These are phyloP conservation scores for Chromoteleia sp. DNA, from an alignment of 2,888 invertebrate genomes.

Conservation along the genomic window DNA sequence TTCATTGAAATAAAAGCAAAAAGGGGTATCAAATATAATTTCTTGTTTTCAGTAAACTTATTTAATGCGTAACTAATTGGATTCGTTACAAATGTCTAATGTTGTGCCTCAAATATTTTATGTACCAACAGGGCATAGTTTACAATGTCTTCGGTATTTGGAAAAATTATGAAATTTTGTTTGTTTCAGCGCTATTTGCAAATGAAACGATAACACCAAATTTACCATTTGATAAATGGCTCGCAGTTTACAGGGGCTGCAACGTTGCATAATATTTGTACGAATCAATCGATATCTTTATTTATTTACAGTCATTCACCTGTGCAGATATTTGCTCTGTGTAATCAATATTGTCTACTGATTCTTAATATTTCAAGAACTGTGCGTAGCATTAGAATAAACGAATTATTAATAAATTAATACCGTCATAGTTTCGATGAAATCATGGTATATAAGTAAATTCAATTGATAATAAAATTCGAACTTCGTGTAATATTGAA, in stretches of 20 bases:
- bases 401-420: background rate
- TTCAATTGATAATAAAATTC: too few relatives aligned
- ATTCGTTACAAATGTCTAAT: too few relatives aligned
- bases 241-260: conserved; percentile 8
- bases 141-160: conserved; percentile 13
- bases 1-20: background rate
- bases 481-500: too few relatives aligned
- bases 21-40: too few relatives aligned
- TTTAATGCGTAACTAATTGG: too few relatives aligned
- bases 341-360: conserved; percentile 18
- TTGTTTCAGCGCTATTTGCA: conserved; percentile 22
- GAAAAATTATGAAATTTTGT: conserved; percentile 31
- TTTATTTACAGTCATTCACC: conserved; percentile 44
- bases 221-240: conserved; percentile 37
- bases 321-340: conserved; percentile 11
- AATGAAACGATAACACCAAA: conserved; percentile 38
- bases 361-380: conserved; percentile 4
- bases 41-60: too few relatives aligned
- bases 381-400: conserved; percentile 1
- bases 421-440: too few relatives aligned
- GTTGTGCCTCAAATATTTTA: too few relatives aligned
- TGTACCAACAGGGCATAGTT: too few relatives aligned
- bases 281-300: conserved; percentile 41
- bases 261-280: conserved; percentile 41
- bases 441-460: too few relatives aligned